A percentile compares a stretch with the other conserved stretches of the same genome.
These are phyloP conservation scores for Tetranychus truncatus DNA, from an alignment of 2,888 invertebrate genomes.

Conservation along the genomic window DNA sequence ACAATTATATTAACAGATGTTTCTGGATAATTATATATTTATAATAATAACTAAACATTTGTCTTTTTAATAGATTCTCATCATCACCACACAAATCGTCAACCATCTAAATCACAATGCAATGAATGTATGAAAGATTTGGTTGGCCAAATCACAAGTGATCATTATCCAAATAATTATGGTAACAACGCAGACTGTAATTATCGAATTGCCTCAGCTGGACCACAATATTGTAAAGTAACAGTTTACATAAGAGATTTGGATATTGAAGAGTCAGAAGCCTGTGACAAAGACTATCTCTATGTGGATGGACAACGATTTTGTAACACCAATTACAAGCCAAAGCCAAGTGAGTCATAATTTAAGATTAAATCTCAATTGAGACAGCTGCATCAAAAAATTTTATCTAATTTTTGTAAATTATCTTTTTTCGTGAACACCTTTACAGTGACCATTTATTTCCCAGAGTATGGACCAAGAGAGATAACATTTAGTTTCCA, in stretches of 20 bases:
- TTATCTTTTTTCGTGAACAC: not conserved
- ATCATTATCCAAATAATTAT: slow-evolving; percentile 27
- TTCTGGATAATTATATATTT: no score
- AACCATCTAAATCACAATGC: slow-evolving; percentile 20
- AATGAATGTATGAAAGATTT: slow-evolving; percentile 26
- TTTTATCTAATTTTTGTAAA: not conserved
- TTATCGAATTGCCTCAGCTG: slow-evolving; percentile 24
- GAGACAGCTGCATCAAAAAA: not conserved
- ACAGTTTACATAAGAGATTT: slow-evolving; percentile 25
- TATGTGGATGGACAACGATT: slow-evolving; percentile 22
- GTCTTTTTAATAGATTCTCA: not conserved
- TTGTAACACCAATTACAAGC: slow-evolving; percentile 24
- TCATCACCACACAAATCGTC: slow-evolving; percentile 20
- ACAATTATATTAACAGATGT: no score
- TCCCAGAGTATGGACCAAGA: slow-evolving; percentile 20
- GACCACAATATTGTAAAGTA: slow-evolving; percentile 22
- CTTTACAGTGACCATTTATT: slow-evolving; percentile 17
- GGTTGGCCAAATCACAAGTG: slow-evolving; percentile 27
- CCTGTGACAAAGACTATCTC: slow-evolving; percentile 22
- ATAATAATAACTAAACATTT: slow-evolving; percentile 6
- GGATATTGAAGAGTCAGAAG: slow-evolving; percentile 23
- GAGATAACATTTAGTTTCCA: slow-evolving; percentile 24
- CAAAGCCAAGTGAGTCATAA: slow-evolving; percentile 23
- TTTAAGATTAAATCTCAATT: not conserved
- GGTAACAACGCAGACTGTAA: slow-evolving; percentile 25